A percentile compares a stretch with the other conserved stretches of the same genome.
Evolutionary conservation across 2,888 invertebrate genomes (phyloP).

Genomic region (Eupithecia insigniata): DNA sequence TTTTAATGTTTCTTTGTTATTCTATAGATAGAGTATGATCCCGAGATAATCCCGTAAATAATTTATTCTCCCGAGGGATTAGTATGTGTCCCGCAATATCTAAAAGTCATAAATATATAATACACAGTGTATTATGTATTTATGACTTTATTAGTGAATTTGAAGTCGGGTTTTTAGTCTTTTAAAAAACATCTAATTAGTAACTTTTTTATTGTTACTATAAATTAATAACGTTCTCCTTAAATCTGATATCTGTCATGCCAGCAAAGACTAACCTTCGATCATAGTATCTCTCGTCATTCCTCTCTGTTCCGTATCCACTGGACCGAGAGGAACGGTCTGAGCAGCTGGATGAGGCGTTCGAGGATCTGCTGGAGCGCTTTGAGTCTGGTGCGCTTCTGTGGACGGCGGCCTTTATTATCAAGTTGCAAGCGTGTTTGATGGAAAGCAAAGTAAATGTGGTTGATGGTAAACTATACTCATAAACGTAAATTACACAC

Average conservation of each 20-base stretch:
- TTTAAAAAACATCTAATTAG: no score
- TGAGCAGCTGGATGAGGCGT: conserved; percentile 76
- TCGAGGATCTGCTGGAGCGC: conserved; percentile 76
- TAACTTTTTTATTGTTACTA: no score
- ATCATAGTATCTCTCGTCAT: conserved; percentile 67
- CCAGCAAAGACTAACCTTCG: conserved; percentile 64
- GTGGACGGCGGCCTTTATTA: conserved; percentile 44
- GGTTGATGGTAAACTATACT: neutral
- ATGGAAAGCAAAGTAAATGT: conserved; percentile 6
- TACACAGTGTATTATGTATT: no score
- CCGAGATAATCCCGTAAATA: no score
- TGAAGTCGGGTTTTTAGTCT: no score
- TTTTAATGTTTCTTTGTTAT: no score
- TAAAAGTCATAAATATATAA: no score
- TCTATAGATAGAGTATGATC: no score
- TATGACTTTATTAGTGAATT: no score
- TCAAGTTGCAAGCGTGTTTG: conserved; percentile 1
- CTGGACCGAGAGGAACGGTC: conserved; percentile 78
- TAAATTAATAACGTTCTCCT: no score
- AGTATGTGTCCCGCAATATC: no score
- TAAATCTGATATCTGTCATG: neutral
- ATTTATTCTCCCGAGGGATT: no score
- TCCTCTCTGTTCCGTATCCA: conserved; percentile 74
- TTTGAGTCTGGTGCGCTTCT: conserved; percentile 63
- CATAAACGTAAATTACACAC: neutral